These are phyloP conservation scores for Poeciliopsis retropinna DNA, from an alignment of 2,113 vertebrate genomes.

Conservation along the genomic window DNA sequence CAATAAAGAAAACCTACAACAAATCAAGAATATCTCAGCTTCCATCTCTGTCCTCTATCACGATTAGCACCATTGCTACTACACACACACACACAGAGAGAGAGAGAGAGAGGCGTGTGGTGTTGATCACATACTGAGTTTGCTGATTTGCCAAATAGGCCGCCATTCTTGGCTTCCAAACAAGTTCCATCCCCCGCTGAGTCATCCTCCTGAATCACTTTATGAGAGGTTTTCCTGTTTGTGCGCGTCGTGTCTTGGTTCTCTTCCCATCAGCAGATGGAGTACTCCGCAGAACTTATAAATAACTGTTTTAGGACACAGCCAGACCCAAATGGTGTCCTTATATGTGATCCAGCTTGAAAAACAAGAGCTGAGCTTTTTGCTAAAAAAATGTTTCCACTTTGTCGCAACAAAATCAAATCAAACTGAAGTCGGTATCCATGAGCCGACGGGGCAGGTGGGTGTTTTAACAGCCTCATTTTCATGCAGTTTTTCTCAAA, in stretches of 20 bases:
- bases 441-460: no score
- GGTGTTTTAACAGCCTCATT: no score
- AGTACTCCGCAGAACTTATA: neutral
- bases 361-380: no score
- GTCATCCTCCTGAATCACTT: conserved; percentile 15
- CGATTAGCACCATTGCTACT: neutral
- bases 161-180: neutral
- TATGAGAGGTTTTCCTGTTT: neutral
- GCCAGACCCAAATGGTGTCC: no score
- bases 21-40: neutral
- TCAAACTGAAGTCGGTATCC: neutral
- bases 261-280: conserved; percentile 2
- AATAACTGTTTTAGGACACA: conserved; percentile 4
- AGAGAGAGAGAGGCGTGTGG: no score
- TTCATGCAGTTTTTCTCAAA: no score
- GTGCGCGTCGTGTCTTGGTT: conserved; percentile 18
- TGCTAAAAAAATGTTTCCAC: neutral
- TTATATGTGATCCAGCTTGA: no score
- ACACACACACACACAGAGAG: no score
- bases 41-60: neutral
- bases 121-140: neutral
- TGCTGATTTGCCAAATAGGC: conserved; percentile 22
- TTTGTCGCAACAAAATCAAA: neutral
- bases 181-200: conserved; percentile 11
- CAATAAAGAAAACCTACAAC: no score